phyloP scores from a whole-genome alignment of 2,797 vertebrate species.

The Poecilia velifera region DNA sequence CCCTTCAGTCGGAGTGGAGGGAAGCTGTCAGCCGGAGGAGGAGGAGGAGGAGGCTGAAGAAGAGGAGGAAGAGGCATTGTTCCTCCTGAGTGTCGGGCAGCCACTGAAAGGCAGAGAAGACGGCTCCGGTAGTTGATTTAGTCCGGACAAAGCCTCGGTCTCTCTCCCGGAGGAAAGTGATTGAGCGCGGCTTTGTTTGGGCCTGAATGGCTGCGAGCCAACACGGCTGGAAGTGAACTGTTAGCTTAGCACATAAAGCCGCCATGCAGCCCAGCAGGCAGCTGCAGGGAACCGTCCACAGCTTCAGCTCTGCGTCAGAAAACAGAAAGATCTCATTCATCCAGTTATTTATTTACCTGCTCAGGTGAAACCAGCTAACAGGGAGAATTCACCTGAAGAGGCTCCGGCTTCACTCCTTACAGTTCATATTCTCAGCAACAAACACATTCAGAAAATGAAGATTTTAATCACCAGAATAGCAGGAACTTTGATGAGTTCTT shows the following conservation, averaged over 20 bases:
- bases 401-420: background rate
- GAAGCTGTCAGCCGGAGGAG: slow-evolving; percentile 56
- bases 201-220: slow-evolving; percentile 51
- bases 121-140: slow-evolving; percentile 65
- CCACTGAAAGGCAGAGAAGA: slow-evolving; percentile 54
- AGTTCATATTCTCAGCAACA: no score
- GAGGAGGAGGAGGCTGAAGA: slow-evolving; percentile 15
- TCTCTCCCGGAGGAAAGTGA: slow-evolving; percentile 47
- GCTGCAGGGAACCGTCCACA: background rate
- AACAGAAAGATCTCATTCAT: background rate
- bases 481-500: no score
- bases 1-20: slow-evolving; percentile 59
- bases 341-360: background rate
- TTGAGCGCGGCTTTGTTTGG: slow-evolving; percentile 51
- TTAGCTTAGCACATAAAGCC: slow-evolving; percentile 47
- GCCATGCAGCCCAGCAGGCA: slow-evolving; percentile 2
- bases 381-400: background rate
- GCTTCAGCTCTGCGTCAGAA: background rate
- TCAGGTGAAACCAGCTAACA: background rate
- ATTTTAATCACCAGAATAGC: no score
- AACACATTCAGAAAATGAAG: no score
- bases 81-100: slow-evolving; percentile 57
- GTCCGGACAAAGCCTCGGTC: slow-evolving; percentile 54
- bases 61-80: slow-evolving; percentile 49
- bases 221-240: slow-evolving; percentile 57